Percentiles rank a stretch among this genome's conserved stretches.
These are phyloP conservation scores for Dendrolimus houi DNA, from an alignment of 2,888 invertebrate genomes.

Conservation along the genomic window DNA sequence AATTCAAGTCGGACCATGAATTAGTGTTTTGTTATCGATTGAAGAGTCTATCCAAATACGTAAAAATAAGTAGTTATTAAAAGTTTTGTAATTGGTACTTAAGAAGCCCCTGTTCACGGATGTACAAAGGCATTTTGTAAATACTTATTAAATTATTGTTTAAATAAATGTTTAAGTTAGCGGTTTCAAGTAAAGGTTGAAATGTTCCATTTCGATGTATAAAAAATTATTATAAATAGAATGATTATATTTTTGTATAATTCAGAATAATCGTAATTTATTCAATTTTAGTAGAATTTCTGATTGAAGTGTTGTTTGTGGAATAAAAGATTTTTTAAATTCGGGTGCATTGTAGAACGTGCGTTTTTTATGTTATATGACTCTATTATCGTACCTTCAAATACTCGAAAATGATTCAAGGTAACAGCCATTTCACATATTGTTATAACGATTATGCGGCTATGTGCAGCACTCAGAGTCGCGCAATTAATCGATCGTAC, in stretches of 20 bases:
- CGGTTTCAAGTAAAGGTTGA: slow-evolving; percentile 40
- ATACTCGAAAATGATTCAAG: slow-evolving; percentile 18
- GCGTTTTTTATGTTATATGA: slow-evolving; percentile 12
- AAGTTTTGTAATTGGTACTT: slow-evolving; percentile 47
- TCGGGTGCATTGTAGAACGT: slow-evolving; percentile 54
- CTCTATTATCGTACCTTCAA: slow-evolving; percentile 13
- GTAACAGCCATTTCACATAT: too few species aligned
- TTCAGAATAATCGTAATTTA: slow-evolving; percentile 54
- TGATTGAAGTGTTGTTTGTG: slow-evolving; percentile 54
- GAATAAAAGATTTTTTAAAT: slow-evolving; percentile 36
- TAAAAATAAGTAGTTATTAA: slow-evolving; percentile 57
- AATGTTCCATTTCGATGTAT: slow-evolving; percentile 39
- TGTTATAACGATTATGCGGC: too few species aligned
- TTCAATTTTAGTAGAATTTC: slow-evolving; percentile 61
- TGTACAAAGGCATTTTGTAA: slow-evolving; percentile 63
- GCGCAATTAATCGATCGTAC: too few species aligned
- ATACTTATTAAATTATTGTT: slow-evolving; percentile 59
- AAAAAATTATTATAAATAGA: slow-evolving; percentile 18
- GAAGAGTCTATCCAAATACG: slow-evolving; percentile 75
- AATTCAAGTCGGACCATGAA: slow-evolving; percentile 33
- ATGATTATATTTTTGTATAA: slow-evolving; percentile 36
- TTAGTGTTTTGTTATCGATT: slow-evolving; percentile 65
- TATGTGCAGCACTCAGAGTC: too few species aligned
- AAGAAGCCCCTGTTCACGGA: slow-evolving; percentile 52
- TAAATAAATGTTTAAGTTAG: slow-evolving; percentile 52